Evolutionary conservation across 2,888 invertebrate species (phyloP).

Genomic region (Parnassius mnemosyne): DNA sequence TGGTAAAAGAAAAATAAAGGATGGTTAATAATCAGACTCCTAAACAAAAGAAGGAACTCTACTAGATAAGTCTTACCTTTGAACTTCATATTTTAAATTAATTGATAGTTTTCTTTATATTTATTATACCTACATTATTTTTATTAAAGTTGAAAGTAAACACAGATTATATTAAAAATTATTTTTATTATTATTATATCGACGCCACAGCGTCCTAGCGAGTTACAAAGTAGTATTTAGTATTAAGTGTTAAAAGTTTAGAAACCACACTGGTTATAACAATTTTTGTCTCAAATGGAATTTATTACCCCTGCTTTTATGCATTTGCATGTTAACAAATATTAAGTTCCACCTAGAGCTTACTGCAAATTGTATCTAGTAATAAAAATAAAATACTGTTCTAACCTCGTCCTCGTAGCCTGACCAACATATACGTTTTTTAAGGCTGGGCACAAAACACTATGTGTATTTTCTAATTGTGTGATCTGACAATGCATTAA

Average conservation of each 20-base stretch:
- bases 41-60: too few relatives aligned
- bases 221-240: conserved; percentile 46
- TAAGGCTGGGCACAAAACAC: too few relatives aligned
- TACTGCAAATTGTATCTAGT: neutral
- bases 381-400: conserved; percentile 15
- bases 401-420: conserved; percentile 1
- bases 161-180: conserved; percentile 48
- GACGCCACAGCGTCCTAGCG: conserved; percentile 53
- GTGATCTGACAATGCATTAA: too few relatives aligned
- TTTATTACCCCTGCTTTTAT: conserved; percentile 3
- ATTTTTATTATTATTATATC: conserved; percentile 48
- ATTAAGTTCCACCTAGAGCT: neutral
- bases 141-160: conserved; percentile 3
- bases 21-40: too few relatives aligned
- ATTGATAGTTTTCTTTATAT: too few relatives aligned
- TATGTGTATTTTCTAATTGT: too few relatives aligned
- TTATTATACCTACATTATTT: too few relatives aligned
- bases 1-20: too few relatives aligned
- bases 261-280: conserved; percentile 44
- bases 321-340: too few relatives aligned
- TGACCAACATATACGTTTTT: neutral
- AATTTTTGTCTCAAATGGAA: conserved; percentile 36
- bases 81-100: too few relatives aligned
- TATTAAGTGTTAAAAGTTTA: conserved; percentile 61
- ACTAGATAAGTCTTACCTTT: too few relatives aligned